phyloP scores from a whole-genome alignment of 2,113 vertebrate genomes.

The Dolichotis patagonum region DNA sequence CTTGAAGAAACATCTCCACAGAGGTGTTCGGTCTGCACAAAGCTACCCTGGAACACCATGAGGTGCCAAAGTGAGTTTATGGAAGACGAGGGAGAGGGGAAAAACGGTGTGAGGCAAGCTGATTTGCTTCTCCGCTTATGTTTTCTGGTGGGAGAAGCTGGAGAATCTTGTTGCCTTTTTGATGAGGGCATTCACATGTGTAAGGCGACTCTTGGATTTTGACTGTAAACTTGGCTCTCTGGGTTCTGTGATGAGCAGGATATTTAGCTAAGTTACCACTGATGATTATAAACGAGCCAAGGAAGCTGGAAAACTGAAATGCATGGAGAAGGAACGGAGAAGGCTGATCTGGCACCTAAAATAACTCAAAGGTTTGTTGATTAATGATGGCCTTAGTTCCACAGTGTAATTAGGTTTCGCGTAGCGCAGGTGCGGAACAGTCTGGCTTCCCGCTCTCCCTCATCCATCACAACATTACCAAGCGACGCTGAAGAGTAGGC shows the following conservation, averaged over 20 bases:
- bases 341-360: neutral
- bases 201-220: neutral
- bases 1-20: constrained; percentile 23
- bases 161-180: neutral
- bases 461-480: neutral
- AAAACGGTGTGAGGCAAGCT: neutral
- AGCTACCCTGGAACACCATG: constrained; percentile 14
- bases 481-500: neutral
- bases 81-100: constrained; percentile 7
- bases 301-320: constrained; percentile 9
- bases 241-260: neutral
- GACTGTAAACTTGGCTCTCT: neutral
- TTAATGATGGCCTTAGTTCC: neutral
- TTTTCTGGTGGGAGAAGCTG: constrained; percentile 25
- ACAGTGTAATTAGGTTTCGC: neutral
- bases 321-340: neutral
- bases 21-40: constrained; percentile 27
- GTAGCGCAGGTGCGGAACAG: neutral
- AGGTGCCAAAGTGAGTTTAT: constrained; percentile 33
- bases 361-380: neutral
- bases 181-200: neutral
- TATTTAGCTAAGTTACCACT: neutral
- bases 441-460: neutral
- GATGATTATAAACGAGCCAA: neutral
- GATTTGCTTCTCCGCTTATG: constrained; percentile 34